These are phyloP conservation scores for Dasypolia templi DNA, from an alignment of 2,888 invertebrate genomes.

Conservation along the genomic window DNA sequence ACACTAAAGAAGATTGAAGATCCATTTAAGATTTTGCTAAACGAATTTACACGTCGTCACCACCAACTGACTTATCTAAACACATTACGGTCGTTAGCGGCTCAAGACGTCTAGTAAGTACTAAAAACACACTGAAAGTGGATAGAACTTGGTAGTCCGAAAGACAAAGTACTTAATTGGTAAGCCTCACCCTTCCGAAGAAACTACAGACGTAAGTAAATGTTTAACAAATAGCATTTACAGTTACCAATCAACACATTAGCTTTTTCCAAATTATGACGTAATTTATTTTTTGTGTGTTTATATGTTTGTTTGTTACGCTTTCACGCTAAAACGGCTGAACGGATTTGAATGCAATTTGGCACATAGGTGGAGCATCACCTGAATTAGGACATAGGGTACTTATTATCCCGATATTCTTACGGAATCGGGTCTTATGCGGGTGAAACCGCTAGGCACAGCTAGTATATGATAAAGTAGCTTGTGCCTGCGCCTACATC, in stretches of 20 bases:
- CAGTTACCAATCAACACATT: not conserved
- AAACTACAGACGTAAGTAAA: constrained; percentile 9
- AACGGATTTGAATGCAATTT: too few relatives aligned
- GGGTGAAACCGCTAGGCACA: too few relatives aligned
- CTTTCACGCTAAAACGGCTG: too few relatives aligned
- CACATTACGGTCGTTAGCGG: not conserved
- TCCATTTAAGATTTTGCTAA: not conserved
- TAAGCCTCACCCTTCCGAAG: not conserved
- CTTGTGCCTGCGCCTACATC: not conserved
- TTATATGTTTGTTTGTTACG: too few relatives aligned
- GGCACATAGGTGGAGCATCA: too few relatives aligned
- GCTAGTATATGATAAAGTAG: not conserved
- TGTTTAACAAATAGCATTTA: not conserved
- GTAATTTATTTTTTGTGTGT: too few relatives aligned
- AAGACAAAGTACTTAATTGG: not conserved
- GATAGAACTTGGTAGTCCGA: not conserved
- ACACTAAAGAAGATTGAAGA: not conserved
- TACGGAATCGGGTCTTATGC: too few relatives aligned
- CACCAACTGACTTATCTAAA: constrained; percentile 7
- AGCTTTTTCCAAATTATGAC: too few relatives aligned
- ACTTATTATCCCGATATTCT: too few relatives aligned
- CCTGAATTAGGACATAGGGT: too few relatives aligned
- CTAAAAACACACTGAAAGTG: not conserved
- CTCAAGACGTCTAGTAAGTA: constrained; percentile 13
- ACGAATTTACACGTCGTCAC: not conserved